phyloP scores from a whole-genome alignment of 2,888 invertebrate species.

The Zaprionus lineosus region DNA sequence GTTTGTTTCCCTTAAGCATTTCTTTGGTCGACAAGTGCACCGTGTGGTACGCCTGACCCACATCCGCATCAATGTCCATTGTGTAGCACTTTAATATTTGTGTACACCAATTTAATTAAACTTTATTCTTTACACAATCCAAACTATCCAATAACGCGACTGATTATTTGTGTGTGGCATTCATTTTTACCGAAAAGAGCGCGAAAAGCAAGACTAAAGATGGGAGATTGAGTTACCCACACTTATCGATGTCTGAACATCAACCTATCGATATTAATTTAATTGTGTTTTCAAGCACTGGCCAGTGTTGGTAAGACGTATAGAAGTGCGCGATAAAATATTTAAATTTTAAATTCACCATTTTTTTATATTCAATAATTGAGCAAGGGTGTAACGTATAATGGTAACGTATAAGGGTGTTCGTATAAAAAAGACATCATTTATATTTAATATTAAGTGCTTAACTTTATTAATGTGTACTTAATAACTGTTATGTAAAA shows the following conservation, averaged over 20 bases:
- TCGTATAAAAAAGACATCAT: background rate
- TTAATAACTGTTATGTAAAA: slow-evolving; percentile 41
- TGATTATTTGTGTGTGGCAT: slow-evolving; percentile 10
- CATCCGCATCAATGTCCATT: slow-evolving; percentile 73
- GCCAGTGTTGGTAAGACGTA: no score
- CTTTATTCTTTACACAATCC: slow-evolving; percentile 6
- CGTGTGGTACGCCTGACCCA: slow-evolving; percentile 78
- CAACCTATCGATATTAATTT: slow-evolving; percentile 16
- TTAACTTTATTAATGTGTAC: slow-evolving; percentile 52
- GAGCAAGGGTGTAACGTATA: no score
- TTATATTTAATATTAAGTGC: slow-evolving; percentile 14
- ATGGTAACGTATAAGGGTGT: no score
- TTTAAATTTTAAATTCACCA: no score
- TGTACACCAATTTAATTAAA: background rate
- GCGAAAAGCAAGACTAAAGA: slow-evolving; percentile 39
- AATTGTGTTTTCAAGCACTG: slow-evolving; percentile 8
- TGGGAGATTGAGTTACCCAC: slow-evolving; percentile 1
- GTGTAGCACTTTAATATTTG: background rate
- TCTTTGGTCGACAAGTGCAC: slow-evolving; percentile 81
- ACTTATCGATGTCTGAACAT: slow-evolving; percentile 16
- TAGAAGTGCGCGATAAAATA: background rate
- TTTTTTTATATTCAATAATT: no score
- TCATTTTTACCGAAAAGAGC: slow-evolving; percentile 48
- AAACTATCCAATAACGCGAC: slow-evolving; percentile 5
- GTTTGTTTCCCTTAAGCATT: slow-evolving; percentile 79